phyloP scores from a whole-genome alignment of 2,113 vertebrate species.

The Tragelaphus scriptus region DNA sequence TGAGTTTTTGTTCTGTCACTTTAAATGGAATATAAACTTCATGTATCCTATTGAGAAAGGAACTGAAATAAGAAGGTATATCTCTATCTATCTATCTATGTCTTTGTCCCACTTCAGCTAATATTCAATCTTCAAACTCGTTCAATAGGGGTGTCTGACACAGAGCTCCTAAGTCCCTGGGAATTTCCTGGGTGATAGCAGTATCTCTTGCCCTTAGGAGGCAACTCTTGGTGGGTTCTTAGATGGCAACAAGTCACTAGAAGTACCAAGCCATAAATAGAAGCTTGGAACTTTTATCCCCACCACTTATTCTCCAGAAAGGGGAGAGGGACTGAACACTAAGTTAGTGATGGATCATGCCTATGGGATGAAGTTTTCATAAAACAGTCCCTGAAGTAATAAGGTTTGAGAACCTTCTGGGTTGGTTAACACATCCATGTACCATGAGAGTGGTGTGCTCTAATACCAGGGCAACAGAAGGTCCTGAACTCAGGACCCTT shows the following conservation, averaged over 20 bases:
- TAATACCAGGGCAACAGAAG: neutral
- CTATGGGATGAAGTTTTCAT: neutral
- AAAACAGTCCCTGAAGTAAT: neutral
- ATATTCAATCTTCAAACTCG: neutral
- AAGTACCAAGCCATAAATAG: neutral
- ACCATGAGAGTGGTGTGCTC: neutral
- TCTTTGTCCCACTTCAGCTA: neutral
- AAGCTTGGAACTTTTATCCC: neutral
- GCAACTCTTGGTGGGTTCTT: neutral
- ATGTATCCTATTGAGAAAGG: neutral
- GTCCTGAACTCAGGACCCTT: neutral
- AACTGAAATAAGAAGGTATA: neutral
- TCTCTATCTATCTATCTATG: neutral
- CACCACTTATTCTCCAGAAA: neutral
- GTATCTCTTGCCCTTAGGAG: neutral
- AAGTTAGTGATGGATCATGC: neutral
- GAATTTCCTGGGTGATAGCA: neutral
- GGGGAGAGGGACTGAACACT: neutral
- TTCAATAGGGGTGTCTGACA: neutral
- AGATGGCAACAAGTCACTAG: neutral
- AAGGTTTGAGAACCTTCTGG: neutral
- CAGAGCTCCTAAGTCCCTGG: neutral
- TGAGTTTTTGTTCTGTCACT: neutral
- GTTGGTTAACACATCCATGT: neutral
- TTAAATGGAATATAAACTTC: neutral